phyloP scores from a whole-genome alignment of 2,113 vertebrate genomes.

The Plectropomus leopardus region DNA sequence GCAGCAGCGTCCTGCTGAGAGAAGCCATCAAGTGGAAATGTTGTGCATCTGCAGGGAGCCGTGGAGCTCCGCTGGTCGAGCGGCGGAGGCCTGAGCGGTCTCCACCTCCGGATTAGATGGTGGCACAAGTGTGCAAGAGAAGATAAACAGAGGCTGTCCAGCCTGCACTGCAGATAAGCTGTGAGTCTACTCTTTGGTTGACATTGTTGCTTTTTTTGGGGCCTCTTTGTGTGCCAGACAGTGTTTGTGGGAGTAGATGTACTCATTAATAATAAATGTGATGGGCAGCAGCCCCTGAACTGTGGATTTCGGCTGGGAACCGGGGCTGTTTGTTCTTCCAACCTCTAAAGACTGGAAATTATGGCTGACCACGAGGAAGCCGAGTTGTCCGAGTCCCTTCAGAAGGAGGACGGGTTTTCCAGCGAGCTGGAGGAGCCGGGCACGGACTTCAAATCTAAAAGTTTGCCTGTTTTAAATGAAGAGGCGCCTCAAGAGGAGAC shows the following conservation, averaged over 20 bases:
- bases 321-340: background rate
- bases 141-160: conserved; percentile 55
- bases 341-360: conserved; percentile 25
- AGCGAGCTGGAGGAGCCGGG: conserved; percentile 70
- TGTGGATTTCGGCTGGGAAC: conserved; percentile 28
- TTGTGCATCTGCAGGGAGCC: conserved; percentile 38
- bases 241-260: conserved; percentile 53
- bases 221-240: conserved; percentile 28
- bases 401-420: conserved; percentile 66
- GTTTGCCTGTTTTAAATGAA: conserved; percentile 85
- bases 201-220: conserved; percentile 17
- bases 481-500: conserved; percentile 68
- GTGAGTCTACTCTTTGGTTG: conserved; percentile 21
- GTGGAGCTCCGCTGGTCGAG: conserved; percentile 36
- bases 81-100: conserved; percentile 58
- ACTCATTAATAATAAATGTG: conserved; percentile 53
- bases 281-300: conserved; percentile 60
- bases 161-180: conserved; percentile 56
- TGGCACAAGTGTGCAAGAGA: conserved; percentile 42
- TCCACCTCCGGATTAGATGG: conserved; percentile 47
- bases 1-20: conserved; percentile 47
- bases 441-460: conserved; percentile 83
- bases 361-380: conserved; percentile 80
- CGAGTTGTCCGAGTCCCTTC: conserved; percentile 74
- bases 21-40: conserved; percentile 26